Conservation (phyloP, 2,797 vertebrate genomes). For the Streptopelia turtur region DNA sequence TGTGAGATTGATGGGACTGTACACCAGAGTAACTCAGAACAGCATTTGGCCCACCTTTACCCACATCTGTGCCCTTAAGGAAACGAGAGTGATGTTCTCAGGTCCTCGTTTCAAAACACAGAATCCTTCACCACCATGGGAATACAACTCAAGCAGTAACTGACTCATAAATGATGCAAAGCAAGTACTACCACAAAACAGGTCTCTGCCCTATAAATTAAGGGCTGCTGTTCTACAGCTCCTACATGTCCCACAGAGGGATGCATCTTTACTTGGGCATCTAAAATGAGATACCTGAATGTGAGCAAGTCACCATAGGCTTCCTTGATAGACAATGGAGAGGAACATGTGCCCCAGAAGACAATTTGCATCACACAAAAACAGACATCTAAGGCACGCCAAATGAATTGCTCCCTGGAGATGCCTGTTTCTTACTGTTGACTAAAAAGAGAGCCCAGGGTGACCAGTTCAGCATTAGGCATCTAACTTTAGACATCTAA, state of each 20-base stretch:
- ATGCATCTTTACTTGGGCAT: accelerated
- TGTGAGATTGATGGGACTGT: neutral
- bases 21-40: neutral
- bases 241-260: neutral
- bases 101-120: neutral
- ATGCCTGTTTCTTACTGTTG: neutral
- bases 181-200: neutral
- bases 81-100: neutral
- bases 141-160: neutral
- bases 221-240: neutral
- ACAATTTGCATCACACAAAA: neutral
- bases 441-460: neutral
- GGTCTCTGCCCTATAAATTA: neutral
- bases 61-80: accelerated
- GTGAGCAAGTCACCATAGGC: neutral
- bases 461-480: neutral
- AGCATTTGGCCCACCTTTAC: neutral
- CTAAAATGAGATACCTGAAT: neutral
- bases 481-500: neutral
- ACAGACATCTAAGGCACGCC: neutral
- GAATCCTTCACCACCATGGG: neutral
- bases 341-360: neutral
- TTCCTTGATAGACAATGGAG: neutral
- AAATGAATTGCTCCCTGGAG: neutral
- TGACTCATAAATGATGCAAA: neutral